Evolutionary conservation across 2,888 invertebrate genomes (phyloP).

Genomic region (Pseudeuparius sepicola): DNA sequence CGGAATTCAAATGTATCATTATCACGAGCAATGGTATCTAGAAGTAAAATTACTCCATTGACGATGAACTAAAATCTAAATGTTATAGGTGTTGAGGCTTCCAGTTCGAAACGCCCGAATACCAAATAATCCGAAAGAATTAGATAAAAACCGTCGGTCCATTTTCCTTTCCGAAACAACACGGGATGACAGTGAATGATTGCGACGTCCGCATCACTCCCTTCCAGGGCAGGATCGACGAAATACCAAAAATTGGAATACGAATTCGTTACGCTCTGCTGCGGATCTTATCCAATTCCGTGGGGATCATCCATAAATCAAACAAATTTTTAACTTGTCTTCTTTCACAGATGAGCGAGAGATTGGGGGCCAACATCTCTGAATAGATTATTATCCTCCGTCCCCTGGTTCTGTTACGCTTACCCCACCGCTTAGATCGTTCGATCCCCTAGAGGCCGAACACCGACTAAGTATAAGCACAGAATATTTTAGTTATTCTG

Average conservation of each 20-base stretch:
- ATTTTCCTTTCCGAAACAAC: conserved; percentile 26
- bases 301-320: conserved; percentile 29
- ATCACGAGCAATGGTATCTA: too few relatives aligned
- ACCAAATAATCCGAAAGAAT: too few relatives aligned
- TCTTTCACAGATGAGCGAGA: conserved; percentile 27
- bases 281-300: conserved; percentile 24
- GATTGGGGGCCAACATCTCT: conserved; percentile 25
- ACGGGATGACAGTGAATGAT: conserved; percentile 30
- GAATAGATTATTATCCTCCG: conserved; percentile 27
- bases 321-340: conserved; percentile 29
- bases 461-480: too few relatives aligned
- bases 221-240: conserved; percentile 14
- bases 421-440: too few relatives aligned
- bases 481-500: too few relatives aligned
- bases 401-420: conserved; percentile 22
- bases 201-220: conserved; percentile 25
- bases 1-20: too few relatives aligned
- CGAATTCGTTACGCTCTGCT: conserved; percentile 5
- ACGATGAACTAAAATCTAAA: too few relatives aligned
- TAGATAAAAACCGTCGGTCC: too few relatives aligned
- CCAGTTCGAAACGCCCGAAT: too few relatives aligned
- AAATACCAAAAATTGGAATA: conserved; percentile 14
- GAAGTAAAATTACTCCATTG: too few relatives aligned
- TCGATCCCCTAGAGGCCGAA: too few relatives aligned
- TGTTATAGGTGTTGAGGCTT: too few relatives aligned